Conservation (phyloP, 2,113 vertebrate species). For the Panthera tigris region DNA sequence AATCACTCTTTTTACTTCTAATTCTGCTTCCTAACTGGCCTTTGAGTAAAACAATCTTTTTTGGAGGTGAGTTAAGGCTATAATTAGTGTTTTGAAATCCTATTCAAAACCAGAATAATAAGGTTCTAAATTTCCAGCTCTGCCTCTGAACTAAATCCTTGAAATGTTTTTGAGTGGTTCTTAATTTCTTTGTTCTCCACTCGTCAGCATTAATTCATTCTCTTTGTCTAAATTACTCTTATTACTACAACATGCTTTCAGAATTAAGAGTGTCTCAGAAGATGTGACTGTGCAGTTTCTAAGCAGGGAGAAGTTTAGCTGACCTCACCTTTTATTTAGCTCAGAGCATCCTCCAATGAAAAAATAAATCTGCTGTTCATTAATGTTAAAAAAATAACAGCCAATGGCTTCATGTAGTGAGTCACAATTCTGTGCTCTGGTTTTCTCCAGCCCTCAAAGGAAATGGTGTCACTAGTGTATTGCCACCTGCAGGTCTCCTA, state of each 20-base stretch:
- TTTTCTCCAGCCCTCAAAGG: background rate
- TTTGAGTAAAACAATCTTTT: background rate
- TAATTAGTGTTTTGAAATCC: constrained; percentile 20
- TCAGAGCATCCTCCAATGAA: background rate
- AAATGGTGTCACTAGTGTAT: rapidly evolving
- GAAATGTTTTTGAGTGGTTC: background rate
- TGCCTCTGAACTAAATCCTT: background rate
- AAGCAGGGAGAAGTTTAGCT: background rate
- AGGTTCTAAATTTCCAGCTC: background rate
- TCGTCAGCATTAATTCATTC: background rate
- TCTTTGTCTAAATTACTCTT: background rate
- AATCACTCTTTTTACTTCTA: background rate
- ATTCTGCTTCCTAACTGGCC: constrained; percentile 3
- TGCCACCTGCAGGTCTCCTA: background rate
- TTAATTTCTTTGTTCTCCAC: background rate
- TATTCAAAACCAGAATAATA: background rate
- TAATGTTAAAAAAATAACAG: background rate
- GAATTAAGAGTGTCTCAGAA: background rate
- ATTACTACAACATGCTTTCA: background rate
- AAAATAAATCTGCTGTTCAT: background rate
- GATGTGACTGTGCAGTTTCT: background rate
- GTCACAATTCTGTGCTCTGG: background rate
- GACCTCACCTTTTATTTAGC: background rate
- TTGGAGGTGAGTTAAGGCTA: background rate
- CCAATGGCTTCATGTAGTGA: background rate